Evolutionary conservation across 2,113 vertebrate species (phyloP).

Genomic region (Lonchura striata): DNA sequence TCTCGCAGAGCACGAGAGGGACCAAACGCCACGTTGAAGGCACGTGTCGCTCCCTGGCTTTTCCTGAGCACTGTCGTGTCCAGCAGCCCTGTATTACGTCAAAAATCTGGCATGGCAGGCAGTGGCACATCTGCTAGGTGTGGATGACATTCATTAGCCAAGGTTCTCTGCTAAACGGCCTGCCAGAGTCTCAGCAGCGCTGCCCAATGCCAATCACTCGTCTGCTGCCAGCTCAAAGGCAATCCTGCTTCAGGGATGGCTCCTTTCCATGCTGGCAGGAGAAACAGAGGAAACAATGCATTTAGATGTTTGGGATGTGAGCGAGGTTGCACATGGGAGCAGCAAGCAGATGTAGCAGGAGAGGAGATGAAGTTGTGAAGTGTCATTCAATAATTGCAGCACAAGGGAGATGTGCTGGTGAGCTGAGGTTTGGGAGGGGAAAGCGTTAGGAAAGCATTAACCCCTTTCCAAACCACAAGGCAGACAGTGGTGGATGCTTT

Average conservation of each 20-base stretch:
- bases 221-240: conserved; percentile 73
- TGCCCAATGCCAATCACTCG: conserved; percentile 71
- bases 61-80: conserved; percentile 27
- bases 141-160: conserved; percentile 78
- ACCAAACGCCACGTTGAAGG: rapidly evolving
- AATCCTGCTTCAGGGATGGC: conserved; percentile 66
- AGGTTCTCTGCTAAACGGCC: conserved; percentile 71
- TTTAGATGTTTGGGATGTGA: conserved; percentile 53
- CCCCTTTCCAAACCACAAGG: background rate
- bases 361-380: conserved; percentile 64
- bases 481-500: background rate
- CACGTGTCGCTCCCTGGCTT: background rate
- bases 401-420: conserved; percentile 16
- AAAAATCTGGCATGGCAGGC: conserved; percentile 74
- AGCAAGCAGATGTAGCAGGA: conserved; percentile 58
- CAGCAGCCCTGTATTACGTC: conserved; percentile 73
- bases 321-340: conserved; percentile 32
- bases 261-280: conserved; percentile 70
- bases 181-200: conserved; percentile 74
- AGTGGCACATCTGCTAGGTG: conserved; percentile 82
- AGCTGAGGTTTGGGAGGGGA: background rate
- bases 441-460: background rate
- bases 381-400: conserved; percentile 63
- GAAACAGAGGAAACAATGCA: conserved; percentile 60
- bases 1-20: rapidly evolving